Evolutionary conservation across 2,797 vertebrate genomes (phyloP).

Genomic region (Schizothorax lantsangensis): DNA sequence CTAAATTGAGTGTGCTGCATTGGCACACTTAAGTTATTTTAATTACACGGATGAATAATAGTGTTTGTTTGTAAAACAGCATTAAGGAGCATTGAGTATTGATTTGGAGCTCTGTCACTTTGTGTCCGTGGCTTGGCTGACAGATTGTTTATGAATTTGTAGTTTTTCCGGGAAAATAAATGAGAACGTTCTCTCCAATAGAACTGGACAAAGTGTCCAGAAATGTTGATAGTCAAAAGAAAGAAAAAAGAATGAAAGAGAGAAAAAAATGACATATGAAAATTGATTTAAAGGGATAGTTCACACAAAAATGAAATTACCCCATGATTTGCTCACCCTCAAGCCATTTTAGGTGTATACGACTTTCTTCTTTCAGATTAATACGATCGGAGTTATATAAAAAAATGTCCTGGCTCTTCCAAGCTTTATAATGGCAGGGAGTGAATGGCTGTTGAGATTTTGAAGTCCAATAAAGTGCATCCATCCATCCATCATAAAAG

Average conservation of each 20-base stretch:
- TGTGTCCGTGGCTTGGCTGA: neutral
- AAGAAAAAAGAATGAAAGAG: neutral
- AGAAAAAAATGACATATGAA: neutral
- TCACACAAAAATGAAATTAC: no score
- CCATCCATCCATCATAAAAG: no score
- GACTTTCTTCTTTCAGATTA: no score
- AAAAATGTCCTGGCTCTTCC: no score
- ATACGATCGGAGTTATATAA: no score
- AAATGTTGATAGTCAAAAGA: neutral
- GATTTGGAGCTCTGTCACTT: neutral
- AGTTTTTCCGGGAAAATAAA: neutral
- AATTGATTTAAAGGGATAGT: no score
- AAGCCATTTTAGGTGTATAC: no score
- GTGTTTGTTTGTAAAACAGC: neutral
- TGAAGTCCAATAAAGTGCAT: no score
- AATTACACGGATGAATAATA: slow-evolving; percentile 12
- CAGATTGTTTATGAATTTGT: slow-evolving; percentile 4
- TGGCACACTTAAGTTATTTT: slow-evolving; percentile 10
- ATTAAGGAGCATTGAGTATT: slow-evolving; percentile 9
- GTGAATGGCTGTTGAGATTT: no score
- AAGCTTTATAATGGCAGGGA: no score
- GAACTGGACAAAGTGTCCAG: neutral
- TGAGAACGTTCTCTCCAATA: neutral
- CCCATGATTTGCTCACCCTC: no score
- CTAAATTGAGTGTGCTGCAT: neutral